Conservation (phyloP, 2,888 invertebrate genomes). For the Volucella inflata region DNA sequence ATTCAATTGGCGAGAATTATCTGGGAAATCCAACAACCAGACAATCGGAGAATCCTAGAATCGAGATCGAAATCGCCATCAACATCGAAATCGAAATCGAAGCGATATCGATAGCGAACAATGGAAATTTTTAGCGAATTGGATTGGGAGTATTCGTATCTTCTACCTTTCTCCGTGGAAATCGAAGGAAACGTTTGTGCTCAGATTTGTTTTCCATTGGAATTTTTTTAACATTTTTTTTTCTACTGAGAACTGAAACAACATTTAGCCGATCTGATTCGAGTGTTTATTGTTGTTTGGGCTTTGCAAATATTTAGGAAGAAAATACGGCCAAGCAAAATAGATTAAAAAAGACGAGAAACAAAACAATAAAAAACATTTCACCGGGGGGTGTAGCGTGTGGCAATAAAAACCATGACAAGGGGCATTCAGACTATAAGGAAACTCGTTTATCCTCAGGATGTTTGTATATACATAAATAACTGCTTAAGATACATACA, state of each 20-base stretch:
- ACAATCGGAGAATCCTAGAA: constrained; percentile 4
- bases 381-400: not conserved
- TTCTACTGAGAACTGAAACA: constrained; percentile 54
- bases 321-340: constrained; percentile 17
- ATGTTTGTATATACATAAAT: not conserved
- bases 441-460: not conserved
- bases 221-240: constrained; percentile 8
- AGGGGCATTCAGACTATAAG: not conserved
- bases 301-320: constrained; percentile 64
- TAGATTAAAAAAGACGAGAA: not conserved
- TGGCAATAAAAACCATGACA: constrained; percentile 22
- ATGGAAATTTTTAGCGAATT: constrained; percentile 39
- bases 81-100: constrained; percentile 24
- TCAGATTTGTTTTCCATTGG: not conserved
- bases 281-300: constrained; percentile 54
- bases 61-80: constrained; percentile 42
- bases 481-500: too few relatives aligned
- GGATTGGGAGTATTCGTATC: not conserved
- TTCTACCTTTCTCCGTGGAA: constrained; percentile 1
- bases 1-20: constrained; percentile 35
- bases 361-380: not conserved
- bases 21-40: not conserved
- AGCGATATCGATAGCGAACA: constrained; percentile 53
- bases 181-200: constrained; percentile 15
- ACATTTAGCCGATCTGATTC: constrained; percentile 43